Percentiles rank a stretch among this genome's conserved stretches.
These are phyloP conservation scores for Troilus luridus DNA, from an alignment of 2,888 invertebrate genomes.

Conservation along the genomic window DNA sequence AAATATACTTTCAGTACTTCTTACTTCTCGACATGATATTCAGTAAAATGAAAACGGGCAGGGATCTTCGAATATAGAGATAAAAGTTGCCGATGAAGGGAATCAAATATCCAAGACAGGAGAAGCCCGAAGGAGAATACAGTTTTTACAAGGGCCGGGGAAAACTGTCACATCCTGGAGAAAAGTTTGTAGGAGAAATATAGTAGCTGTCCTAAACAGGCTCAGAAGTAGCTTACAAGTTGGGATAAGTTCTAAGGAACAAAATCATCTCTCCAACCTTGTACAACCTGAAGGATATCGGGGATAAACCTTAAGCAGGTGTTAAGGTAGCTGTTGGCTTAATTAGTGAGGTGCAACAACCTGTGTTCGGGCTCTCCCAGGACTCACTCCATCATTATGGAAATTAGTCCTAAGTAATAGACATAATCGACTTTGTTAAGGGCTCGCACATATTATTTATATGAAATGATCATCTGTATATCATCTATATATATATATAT, in stretches of 20 bases:
- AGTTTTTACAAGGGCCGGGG: slow-evolving; percentile 9
- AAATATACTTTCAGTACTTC: background rate
- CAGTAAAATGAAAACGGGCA: background rate
- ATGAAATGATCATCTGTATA: too few relatives aligned
- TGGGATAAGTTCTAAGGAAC: slow-evolving; percentile 11
- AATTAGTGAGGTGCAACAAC: background rate
- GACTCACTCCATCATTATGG: background rate
- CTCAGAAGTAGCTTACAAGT: slow-evolving; percentile 42
- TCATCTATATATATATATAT: too few relatives aligned
- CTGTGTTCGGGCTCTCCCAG: background rate
- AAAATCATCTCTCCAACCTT: background rate
- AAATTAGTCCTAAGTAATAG: background rate
- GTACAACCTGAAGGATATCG: background rate
- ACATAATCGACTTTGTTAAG: background rate
- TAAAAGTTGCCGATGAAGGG: slow-evolving; percentile 9
- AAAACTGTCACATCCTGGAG: slow-evolving; percentile 19
- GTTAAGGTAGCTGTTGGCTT: background rate
- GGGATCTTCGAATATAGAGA: background rate
- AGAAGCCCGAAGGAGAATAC: slow-evolving; percentile 17
- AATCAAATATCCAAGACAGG: slow-evolving; percentile 37
- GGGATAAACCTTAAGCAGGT: slow-evolving; percentile 17
- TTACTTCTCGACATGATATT: background rate
- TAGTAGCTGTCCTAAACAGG: slow-evolving; percentile 17
- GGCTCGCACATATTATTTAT: background rate
- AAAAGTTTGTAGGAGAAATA: slow-evolving; percentile 37